phyloP scores from a whole-genome alignment of 2,113 vertebrate species.

The Gallinago paraguaiae region DNA sequence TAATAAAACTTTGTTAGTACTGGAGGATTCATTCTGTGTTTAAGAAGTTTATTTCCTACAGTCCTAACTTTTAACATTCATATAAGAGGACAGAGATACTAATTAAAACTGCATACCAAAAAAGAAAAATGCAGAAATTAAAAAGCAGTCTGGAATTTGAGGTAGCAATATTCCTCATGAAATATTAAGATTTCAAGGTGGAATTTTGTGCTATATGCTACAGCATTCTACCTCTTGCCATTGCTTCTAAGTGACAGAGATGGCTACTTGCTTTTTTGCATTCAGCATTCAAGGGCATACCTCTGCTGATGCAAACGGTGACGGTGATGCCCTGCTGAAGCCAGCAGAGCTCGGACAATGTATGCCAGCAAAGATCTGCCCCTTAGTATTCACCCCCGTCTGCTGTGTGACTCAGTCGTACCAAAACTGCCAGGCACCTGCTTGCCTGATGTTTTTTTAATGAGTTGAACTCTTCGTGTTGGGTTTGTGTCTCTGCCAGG shows the following conservation, averaged over 20 bases:
- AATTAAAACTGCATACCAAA: not conserved
- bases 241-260: not conserved
- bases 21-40: not conserved
- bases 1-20: not conserved
- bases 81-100: not conserved
- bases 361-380: not conserved
- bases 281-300: not conserved
- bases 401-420: not conserved
- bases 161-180: not conserved
- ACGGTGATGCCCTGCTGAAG: not conserved
- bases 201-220: not conserved
- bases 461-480: slow-evolving; percentile 42
- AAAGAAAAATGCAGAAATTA: not conserved
- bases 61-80: not conserved
- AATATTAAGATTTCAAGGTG: not conserved
- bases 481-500: slow-evolving; percentile 34
- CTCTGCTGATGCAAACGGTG: not conserved
- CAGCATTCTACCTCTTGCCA: not conserved
- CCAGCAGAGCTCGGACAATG: not conserved
- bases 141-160: not conserved
- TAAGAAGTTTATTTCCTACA: not conserved
- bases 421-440: not conserved
- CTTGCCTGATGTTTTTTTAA: slow-evolving; percentile 35
- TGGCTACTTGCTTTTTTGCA: not conserved
- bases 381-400: not conserved